phyloP scores from a whole-genome alignment of 2,888 invertebrate genomes.

The Entomobrya proxima region DNA sequence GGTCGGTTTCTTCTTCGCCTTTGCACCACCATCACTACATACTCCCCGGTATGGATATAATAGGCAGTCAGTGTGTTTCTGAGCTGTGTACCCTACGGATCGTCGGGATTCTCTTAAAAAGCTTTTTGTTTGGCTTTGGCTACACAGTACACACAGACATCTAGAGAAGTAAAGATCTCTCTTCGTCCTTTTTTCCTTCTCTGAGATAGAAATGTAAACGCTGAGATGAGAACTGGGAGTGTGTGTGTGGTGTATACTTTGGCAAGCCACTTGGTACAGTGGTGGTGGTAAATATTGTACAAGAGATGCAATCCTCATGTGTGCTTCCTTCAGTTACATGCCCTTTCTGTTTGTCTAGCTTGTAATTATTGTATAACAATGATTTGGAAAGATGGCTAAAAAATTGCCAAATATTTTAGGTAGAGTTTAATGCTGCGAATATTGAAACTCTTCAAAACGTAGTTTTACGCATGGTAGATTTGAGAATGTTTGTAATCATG shows the following conservation, averaged over 20 bases:
- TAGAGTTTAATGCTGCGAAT: too few species aligned
- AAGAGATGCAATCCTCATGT: not conserved
- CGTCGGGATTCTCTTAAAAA: not conserved
- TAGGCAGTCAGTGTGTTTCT: not conserved
- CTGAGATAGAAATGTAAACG: slow-evolving; percentile 1
- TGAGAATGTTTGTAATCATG: too few species aligned
- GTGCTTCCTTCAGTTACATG: not conserved
- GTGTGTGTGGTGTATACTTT: slow-evolving; percentile 13
- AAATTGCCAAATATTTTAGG: too few species aligned
- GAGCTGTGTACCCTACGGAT: not conserved
- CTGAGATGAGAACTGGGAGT: too few species aligned
- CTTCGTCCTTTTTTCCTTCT: not conserved
- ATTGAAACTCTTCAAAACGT: too few species aligned
- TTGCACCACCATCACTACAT: too few species aligned
- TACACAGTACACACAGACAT: not conserved
- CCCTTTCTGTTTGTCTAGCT: not conserved
- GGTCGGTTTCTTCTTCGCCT: not conserved
- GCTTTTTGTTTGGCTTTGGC: slow-evolving; percentile 13
- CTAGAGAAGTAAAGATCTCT: not conserved
- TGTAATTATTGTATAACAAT: too few species aligned
- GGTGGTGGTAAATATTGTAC: not conserved
- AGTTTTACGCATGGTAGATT: too few species aligned
- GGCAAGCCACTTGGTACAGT: not conserved
- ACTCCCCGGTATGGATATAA: not conserved
- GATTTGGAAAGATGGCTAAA: too few species aligned